Evolutionary conservation across 2,113 vertebrate species (phyloP).

Genomic region (Mustela nigripes): DNA sequence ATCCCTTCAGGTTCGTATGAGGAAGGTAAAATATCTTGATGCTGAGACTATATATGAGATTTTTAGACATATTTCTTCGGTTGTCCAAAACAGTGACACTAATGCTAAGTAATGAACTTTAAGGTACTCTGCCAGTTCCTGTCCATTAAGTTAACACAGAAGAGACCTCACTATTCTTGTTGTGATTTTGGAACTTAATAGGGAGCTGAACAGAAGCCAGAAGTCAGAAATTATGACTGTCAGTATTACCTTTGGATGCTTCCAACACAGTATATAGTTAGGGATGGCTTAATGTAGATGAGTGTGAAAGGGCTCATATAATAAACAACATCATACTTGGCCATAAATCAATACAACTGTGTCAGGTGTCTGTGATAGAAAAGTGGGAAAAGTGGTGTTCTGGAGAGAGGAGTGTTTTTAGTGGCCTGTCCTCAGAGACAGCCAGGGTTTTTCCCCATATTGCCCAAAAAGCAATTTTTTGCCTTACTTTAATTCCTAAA

Average conservation of each 20-base stretch:
- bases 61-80: not conserved
- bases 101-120: conserved; percentile 50
- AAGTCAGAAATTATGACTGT: conserved; percentile 17
- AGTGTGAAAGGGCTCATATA: not conserved
- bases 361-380: conserved; percentile 54
- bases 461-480: conserved; percentile 79
- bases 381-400: conserved; percentile 43
- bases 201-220: conserved; percentile 24
- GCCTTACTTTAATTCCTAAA: conserved; percentile 72
- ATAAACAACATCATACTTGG: not conserved
- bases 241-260: conserved; percentile 4
- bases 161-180: conserved; percentile 42
- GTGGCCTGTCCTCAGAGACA: conserved; percentile 68
- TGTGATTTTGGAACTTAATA: conserved; percentile 61
- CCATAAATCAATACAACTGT: not conserved
- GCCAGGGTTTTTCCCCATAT: conserved; percentile 50
- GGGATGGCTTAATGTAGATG: conserved; percentile 35
- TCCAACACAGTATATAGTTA: not conserved
- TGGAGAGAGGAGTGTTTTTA: conserved; percentile 65
- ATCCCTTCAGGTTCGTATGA: not conserved
- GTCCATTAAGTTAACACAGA: conserved; percentile 42
- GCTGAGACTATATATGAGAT: not conserved
- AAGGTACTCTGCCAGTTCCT: conserved; percentile 65
- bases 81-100: not conserved
- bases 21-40: conserved; percentile 46